A percentile compares a stretch with the other conserved stretches of the same genome.
phyloP scores from a whole-genome alignment of 2,888 invertebrate genomes.

The Prostheceraeus crozeri region DNA sequence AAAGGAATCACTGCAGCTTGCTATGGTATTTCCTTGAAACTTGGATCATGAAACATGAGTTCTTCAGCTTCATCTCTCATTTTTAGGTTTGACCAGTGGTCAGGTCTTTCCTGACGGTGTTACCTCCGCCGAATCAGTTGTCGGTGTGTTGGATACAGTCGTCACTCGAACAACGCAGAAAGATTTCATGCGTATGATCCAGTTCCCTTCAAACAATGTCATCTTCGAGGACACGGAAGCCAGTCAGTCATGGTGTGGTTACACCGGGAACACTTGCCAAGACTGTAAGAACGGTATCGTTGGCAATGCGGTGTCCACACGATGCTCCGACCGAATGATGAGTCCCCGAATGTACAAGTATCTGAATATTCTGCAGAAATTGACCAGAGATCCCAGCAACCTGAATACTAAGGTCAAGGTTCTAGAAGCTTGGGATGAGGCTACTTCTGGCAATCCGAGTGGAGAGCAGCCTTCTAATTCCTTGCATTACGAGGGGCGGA shows the following conservation, averaged over 20 bases:
- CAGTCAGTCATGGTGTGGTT: slow-evolving; percentile 42
- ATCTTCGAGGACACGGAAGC: slow-evolving; percentile 43
- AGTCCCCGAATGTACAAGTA: slow-evolving; percentile 43
- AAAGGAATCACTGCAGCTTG: too few species aligned
- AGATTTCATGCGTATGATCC: slow-evolving; percentile 45
- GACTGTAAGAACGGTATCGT: slow-evolving; percentile 40
- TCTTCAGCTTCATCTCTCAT: too few species aligned
- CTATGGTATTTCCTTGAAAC: too few species aligned
- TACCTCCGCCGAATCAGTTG: slow-evolving; percentile 40
- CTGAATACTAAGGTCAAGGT: slow-evolving; percentile 41
- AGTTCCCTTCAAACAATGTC: slow-evolving; percentile 44
- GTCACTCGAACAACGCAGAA: slow-evolving; percentile 41
- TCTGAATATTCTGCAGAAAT: slow-evolving; percentile 42
- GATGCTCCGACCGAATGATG: slow-evolving; percentile 45
- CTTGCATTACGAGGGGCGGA: slow-evolving; percentile 44
- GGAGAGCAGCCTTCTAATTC: slow-evolving; percentile 38
- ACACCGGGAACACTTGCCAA: slow-evolving; percentile 38
- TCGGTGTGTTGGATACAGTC: slow-evolving; percentile 43
- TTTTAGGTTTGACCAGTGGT: slow-evolving; percentile 39
- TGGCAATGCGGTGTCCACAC: slow-evolving; percentile 41
- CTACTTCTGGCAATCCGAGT: slow-evolving; percentile 36
- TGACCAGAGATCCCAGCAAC: slow-evolving; percentile 34
- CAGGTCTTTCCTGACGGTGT: slow-evolving; percentile 41
- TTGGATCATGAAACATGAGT: too few species aligned
- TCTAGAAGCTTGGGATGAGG: slow-evolving; percentile 44